Evolutionary conservation across 2,113 vertebrate species (phyloP).

Genomic region (Ariopsis seemanni): DNA sequence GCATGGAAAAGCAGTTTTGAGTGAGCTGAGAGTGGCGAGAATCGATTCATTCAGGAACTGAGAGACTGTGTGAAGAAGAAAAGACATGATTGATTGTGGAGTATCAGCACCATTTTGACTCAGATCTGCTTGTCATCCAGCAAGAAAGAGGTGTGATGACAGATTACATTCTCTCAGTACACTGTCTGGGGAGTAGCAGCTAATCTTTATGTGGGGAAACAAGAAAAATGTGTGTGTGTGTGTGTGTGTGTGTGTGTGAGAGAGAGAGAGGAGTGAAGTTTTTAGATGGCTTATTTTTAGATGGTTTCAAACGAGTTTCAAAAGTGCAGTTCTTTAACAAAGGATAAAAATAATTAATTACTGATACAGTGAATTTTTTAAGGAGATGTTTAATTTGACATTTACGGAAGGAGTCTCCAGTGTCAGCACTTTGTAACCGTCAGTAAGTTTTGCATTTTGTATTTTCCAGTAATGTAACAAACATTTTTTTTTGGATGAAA

Average conservation of each 20-base stretch:
- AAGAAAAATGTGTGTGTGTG: background rate
- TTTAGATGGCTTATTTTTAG: background rate
- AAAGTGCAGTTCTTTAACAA: background rate
- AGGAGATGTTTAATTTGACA: background rate
- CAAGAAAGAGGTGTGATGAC: conserved; percentile 9
- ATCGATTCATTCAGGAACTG: background rate
- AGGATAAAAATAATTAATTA: background rate
- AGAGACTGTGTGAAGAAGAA: background rate
- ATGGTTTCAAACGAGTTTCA: background rate
- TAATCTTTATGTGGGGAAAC: conserved; percentile 5
- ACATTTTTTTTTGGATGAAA: too few species aligned
- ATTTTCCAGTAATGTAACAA: too few species aligned
- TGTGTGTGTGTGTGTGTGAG: background rate
- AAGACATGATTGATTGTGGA: conserved; percentile 13
- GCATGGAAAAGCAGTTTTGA: background rate
- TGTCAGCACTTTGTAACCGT: background rate
- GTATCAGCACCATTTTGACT: background rate
- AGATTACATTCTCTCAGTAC: background rate
- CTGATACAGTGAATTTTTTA: background rate
- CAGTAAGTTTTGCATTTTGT: too few species aligned
- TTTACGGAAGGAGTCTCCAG: conserved; percentile 1
- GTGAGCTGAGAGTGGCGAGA: background rate
- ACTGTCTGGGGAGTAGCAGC: background rate
- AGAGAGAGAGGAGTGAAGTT: background rate
- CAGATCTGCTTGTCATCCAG: background rate